Base-by-base conservation (phyloP, 2,888 invertebrate species). In the Cataglyphis livida region DNA sequence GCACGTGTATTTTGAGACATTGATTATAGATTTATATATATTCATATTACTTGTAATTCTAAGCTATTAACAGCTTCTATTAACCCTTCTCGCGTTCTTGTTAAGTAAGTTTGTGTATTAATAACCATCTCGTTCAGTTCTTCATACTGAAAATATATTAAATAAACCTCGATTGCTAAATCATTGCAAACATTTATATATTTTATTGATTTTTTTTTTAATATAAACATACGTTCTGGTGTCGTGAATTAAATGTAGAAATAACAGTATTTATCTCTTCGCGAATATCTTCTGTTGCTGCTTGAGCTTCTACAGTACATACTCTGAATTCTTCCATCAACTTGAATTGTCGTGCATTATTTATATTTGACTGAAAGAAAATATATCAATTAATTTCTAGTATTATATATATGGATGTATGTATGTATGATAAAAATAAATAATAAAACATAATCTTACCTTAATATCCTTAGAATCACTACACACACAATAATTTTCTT, bases 261-360 rank as follows among this genome's bases (percentile, higher is more conserved):
- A 92, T 87, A 54, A 93, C 89, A 7, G 86, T 84, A 54, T 88
- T 90, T 74, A 93, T 91, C 89, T 94, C 93, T 85, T 94, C 93
- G 12, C 90, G 89, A 44, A 94, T 92, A 81, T 94, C 93, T 88
- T 94, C 93, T 18, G 92, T 93, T 21, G 93, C 92, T 51, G 93
- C 91, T 90, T 94, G 94, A 41, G 92, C 94, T 83, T 94, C 94
- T 6, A 93, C 92, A 38, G 93, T 93, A 62, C 94, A 94, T n/a
- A 93, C 71, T 89, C 92, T 87, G 79, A 93, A 93, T 88, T 93
- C 92, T 84, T 93, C 93, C 93, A 94, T 94, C 83, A 92, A 91
- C 51, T 91, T 91, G 59, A 92, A 93, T 81, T 94, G 94, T 35
- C 92, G 90, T 75, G 64, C 81, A 85, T 28, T 12, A 0, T 84